Conservation (phyloP, 2,797 vertebrate species). For the Chiroxiphia lanceolata region DNA sequence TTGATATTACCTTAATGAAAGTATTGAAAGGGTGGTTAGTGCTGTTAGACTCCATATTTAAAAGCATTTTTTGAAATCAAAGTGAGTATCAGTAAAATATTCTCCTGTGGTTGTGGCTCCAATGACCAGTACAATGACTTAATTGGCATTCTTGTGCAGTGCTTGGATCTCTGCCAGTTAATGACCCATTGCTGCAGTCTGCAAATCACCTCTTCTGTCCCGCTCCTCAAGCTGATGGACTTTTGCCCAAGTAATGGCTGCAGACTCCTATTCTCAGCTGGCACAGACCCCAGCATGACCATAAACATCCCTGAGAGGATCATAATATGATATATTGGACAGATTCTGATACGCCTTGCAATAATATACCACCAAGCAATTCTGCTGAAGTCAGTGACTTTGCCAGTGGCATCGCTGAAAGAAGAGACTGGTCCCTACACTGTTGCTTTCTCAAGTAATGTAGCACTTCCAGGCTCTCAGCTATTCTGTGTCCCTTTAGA, state of each 20-base stretch:
- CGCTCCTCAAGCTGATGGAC: neutral
- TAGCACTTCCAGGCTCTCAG: neutral
- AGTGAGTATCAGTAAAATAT: neutral
- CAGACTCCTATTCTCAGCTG: slow-evolving; percentile 37
- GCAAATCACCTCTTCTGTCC: slow-evolving; percentile 25
- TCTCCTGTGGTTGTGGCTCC: neutral
- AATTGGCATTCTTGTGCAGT: slow-evolving; percentile 44
- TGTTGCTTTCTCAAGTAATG: neutral
- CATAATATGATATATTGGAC: slow-evolving; percentile 13
- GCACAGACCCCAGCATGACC: neutral
- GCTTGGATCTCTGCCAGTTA: slow-evolving; percentile 38
- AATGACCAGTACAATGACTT: neutral
- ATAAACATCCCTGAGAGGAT: slow-evolving; percentile 44
- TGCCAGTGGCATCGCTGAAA: neutral
- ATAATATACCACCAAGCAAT: neutral
- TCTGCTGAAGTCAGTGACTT: slow-evolving; percentile 36
- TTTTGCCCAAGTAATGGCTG: slow-evolving; percentile 43
- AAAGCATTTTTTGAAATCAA: slow-evolving; percentile 22
- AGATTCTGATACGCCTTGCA: neutral
- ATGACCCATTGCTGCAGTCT: slow-evolving; percentile 45
- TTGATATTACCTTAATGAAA: slow-evolving; percentile 13
- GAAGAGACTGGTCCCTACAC: neutral
- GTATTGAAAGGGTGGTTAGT: slow-evolving; percentile 4
- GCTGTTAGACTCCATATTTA: slow-evolving; percentile 5
- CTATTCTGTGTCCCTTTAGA: neutral